Base-by-base conservation (phyloP, 2,113 vertebrate species). In the Salvator merianae region DNA sequence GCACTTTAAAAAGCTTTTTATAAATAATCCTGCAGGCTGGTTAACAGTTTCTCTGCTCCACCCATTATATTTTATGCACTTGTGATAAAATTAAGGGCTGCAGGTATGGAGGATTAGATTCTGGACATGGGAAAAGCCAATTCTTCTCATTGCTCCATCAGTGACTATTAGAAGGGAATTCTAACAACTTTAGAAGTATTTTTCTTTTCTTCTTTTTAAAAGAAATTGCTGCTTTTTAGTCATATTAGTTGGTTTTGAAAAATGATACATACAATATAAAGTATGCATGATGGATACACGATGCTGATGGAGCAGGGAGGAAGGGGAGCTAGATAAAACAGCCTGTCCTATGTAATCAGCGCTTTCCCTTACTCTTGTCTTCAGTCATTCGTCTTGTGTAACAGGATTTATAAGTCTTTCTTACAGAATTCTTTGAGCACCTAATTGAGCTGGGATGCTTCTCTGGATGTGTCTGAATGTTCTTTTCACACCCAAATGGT, bases 331-430 rank as follows among this genome's bases (percentile, higher is more conserved):
- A 26, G 43, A n/a, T n/a, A 20, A 32, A 88, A 6, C 59, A 80
- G 78, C 68, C 22, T 88, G 86, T 83, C 86, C 71, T 90, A 14
- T 84, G 88, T 86, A 50, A 87, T 81, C 88, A 87, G 82, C 82
- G 83, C 88, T 88, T 82, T 30, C 86, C 50, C 78, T 66, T 87
- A 82, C 40, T 77, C 55, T 84, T 82, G 43, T 50, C 68, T 89
- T 92, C 83, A 87, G 74, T 90, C 90, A 87, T 90, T 91, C 65
- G 72, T 92, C 91, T 91, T 87, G 59, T 84, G 34, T 74, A 70
- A 30, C 86, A 28, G 72, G 77, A 75, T 81, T 55, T 88, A 73
- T 59, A 91, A 90, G 43, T 30, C 76, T 86, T 88, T 86, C 59
- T 93, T 88, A 74, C 73, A 90, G 82, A 84, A 59, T 81, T 87